Evolutionary conservation across 2,888 invertebrate species (phyloP).

Genomic region (Cinara cedri): DNA sequence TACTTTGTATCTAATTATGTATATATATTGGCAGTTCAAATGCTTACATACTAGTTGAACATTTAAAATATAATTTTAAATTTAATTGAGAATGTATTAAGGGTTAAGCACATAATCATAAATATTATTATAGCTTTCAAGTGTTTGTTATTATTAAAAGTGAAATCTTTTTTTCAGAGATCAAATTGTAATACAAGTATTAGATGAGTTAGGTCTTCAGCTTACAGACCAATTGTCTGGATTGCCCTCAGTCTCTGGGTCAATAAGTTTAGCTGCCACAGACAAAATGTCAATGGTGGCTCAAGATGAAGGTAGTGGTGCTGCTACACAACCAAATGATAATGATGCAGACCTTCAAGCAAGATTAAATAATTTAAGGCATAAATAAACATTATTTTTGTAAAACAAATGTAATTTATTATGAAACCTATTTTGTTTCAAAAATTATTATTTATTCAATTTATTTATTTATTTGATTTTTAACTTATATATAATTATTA

Average conservation of each 20-base stretch:
- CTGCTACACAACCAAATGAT: conserved; percentile 67
- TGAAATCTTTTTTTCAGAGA: conserved; percentile 70
- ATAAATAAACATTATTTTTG: conserved; percentile 69
- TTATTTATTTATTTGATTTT: conserved; percentile 30
- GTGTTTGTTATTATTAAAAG: conserved; percentile 30
- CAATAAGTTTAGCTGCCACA: conserved; percentile 69
- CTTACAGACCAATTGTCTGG: conserved; percentile 90
- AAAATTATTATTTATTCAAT: conserved; percentile 47
- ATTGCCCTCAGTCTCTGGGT: conserved; percentile 74
- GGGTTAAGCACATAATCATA: neutral
- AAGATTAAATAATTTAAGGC: conserved; percentile 89
- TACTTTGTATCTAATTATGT: no score
- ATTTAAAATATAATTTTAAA: no score
- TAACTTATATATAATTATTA: conserved; percentile 7
- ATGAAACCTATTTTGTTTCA: conserved; percentile 46
- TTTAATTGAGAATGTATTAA: no score
- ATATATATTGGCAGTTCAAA: no score
- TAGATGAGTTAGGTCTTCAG: conserved; percentile 96
- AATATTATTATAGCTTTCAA: conserved; percentile 7
- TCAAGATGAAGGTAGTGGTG: conserved; percentile 64
- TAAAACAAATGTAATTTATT: conserved; percentile 11
- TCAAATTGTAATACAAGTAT: conserved; percentile 91
- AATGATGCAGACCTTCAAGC: conserved; percentile 98
- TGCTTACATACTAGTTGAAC: no score
- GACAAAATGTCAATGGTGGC: conserved; percentile 70